Conservation (phyloP, 2,797 vertebrate genomes). For the Varecia variegata region DNA sequence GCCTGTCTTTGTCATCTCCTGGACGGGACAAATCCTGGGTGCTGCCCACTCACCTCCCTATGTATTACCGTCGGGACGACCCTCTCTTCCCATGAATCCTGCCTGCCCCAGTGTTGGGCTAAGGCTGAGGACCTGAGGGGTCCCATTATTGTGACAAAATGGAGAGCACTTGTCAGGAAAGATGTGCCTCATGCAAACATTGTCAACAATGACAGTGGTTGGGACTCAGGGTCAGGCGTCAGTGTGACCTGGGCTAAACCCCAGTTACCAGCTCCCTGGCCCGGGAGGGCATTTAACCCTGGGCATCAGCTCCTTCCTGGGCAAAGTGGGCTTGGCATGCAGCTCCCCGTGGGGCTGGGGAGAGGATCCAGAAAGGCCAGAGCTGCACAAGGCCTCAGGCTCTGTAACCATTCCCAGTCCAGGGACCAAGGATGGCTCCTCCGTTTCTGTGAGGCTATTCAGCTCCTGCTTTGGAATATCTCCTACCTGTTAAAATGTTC, state of each 20-base stretch:
- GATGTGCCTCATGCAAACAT: background rate
- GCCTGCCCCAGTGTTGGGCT: background rate
- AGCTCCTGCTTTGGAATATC: background rate
- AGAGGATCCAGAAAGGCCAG: background rate
- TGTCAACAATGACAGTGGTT: background rate
- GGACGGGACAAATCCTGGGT: background rate
- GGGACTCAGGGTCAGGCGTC: background rate
- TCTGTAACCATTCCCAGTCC: background rate
- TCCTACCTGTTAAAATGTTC: background rate
- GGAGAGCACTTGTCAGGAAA: background rate
- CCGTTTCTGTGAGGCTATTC: background rate
- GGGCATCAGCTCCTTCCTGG: background rate
- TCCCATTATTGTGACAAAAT: background rate
- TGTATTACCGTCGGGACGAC: background rate
- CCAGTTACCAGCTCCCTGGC: background rate
- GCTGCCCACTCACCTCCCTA: background rate
- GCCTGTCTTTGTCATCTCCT: background rate
- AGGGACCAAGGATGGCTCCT: background rate
- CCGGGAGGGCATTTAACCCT: background rate
- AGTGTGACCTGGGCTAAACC: background rate
- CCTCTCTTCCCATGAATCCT: background rate
- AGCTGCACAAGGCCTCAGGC: background rate
- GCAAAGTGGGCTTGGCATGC: background rate
- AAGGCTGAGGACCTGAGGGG: background rate
- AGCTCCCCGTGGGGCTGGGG: fast-evolving